Evolutionary conservation across 2,797 vertebrate species (phyloP).

Genomic region (Sebastes elongatus): DNA sequence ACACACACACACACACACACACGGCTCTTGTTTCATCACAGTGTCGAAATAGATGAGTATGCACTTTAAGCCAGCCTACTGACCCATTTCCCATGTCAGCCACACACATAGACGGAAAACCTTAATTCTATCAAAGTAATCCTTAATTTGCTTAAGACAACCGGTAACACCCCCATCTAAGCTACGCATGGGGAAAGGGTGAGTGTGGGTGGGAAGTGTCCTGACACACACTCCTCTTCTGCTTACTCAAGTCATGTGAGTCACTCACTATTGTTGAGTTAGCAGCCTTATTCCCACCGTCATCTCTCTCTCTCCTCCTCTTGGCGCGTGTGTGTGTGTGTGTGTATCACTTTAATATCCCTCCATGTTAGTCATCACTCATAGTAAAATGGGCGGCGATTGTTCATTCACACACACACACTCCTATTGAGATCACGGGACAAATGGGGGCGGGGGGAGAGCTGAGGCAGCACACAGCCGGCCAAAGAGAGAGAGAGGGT

Average conservation of each 20-base stretch:
- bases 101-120: not conserved
- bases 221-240: conserved; percentile 1
- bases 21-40: conserved; percentile 14
- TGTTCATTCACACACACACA: conserved; percentile 56
- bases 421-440: conserved; percentile 59
- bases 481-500: not conserved
- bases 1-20: not conserved
- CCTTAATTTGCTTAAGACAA: not conserved
- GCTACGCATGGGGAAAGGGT: not conserved
- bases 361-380: conserved; percentile 49
- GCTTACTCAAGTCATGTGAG: conserved; percentile 38
- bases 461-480: conserved; percentile 39
- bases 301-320: not conserved
- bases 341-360: conserved; percentile 62
- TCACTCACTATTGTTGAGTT: conserved; percentile 29
- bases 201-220: not conserved
- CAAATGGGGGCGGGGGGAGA: conserved; percentile 56
- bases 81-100: conserved; percentile 53
- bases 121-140: conserved; percentile 28
- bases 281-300: conserved; percentile 7
- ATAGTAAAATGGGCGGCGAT: conserved; percentile 76
- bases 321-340: not conserved
- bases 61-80: conserved; percentile 48
- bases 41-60: conserved; percentile 30
- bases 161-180: not conserved